Evolutionary conservation across 1,140 invertebrate species (phyloP), one percentile per base, ranked within the genome.

Genomic region (Cyphomyrmex costatus): DNA sequence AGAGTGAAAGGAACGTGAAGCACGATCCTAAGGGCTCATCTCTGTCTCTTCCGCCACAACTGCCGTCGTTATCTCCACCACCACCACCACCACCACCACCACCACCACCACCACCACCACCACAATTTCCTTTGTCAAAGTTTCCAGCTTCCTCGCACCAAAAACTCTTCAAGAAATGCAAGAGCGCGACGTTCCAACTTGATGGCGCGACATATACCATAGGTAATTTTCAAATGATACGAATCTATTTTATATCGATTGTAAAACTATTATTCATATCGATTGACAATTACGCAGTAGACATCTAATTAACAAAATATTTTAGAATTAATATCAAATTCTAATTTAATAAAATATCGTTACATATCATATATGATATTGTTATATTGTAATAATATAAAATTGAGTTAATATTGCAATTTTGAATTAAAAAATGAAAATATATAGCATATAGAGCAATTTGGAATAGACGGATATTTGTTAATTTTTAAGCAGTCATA

Each of bases 201-300:
- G 97, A 97, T 94, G 97, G 97, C 89, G 97, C 97, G 87, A 97
- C 96, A 83, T 97, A 97, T 86, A 97, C 97, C 79, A 97, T 97
- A 93, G 97, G 97, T 97, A 95, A 96, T 96, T 95, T 78, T 79
- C 19, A n/a, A 12, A 16, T 51, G 21, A 66, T 36, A 27, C 12
- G 27, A 51, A 46, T 63, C 2, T n/a, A 7, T 53, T 36, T 68
- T 4, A 5, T 30, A 36, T 24, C 3, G 30, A 36, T 66, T 66
- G 19, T 27, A 63, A n/a, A 24, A 12, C 4, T 7, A 2, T 56
- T 33, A 19, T 53, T 19, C 14, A 21, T 42, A 66, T 63, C 2
- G 33, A n/a, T 49, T 46, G 16, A 6, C 12, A 30, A 19, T 63
- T 16, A 49, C 0, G 16, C 10, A 46, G 36, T 68, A 19, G 36